Conservation (phyloP, 30 jellyfish, hydroid and myxozoan genomes). For the Aurelia aurita complex sp. Pacific region DNA sequence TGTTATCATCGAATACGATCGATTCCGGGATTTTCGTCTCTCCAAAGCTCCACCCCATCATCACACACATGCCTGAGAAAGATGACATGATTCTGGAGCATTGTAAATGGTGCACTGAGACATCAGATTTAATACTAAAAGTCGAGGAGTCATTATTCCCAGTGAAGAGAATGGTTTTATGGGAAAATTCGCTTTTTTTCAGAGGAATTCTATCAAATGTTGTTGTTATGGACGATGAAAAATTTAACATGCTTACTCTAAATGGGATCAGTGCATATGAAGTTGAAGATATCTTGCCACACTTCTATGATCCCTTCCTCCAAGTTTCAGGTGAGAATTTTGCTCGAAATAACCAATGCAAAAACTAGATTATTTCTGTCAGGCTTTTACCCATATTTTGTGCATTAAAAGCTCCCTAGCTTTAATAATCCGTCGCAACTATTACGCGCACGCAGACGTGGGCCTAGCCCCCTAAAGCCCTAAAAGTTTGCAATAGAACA, state of each 20-base stretch:
- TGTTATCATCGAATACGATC: neutral
- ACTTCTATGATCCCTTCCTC: slow-evolving; percentile 17
- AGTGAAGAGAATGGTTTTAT: slow-evolving; percentile 41
- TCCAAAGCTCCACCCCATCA: neutral
- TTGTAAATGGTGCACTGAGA: slow-evolving; percentile 24
- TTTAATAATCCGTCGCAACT: too few relatives aligned
- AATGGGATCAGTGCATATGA: slow-evolving; percentile 33
- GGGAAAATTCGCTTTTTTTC: slow-evolving; percentile 41
- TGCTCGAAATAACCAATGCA: neutral
- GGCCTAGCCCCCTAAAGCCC: too few relatives aligned
- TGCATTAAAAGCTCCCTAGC: too few relatives aligned
- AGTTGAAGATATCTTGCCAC: slow-evolving; percentile 30
- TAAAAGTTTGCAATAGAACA: too few relatives aligned
- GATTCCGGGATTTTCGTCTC: slow-evolving; percentile 24
- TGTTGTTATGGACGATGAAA: slow-evolving; percentile 13
- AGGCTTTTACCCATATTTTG: too few relatives aligned
- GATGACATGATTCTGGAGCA: neutral
- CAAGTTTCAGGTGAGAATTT: slow-evolving; percentile 22
- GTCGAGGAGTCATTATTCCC: slow-evolving; percentile 35
- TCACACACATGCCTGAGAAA: neutral
- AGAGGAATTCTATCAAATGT: slow-evolving; percentile 11
- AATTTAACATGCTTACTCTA: slow-evolving; percentile 11
- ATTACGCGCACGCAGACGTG: too few relatives aligned
- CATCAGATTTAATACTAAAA: slow-evolving; percentile 29
- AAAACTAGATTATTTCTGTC: neutral